These are phyloP conservation scores for Ptilodon capucinus DNA, from an alignment of 2,888 invertebrate genomes.

Conservation along the genomic window DNA sequence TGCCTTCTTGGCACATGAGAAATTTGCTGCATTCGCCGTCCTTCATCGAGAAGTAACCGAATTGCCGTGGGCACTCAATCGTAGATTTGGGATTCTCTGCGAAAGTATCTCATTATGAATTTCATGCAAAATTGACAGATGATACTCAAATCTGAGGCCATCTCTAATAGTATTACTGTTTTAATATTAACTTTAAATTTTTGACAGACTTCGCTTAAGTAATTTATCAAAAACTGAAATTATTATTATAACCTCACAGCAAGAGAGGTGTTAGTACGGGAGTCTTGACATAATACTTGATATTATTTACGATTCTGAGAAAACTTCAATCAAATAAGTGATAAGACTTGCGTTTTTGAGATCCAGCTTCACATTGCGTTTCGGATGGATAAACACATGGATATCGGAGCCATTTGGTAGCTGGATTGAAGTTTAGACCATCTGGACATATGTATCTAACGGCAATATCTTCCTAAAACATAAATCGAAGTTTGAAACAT, in stretches of 20 bases:
- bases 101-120: constrained; percentile 3
- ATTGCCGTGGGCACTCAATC: constrained; percentile 37
- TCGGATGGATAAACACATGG: constrained; percentile 91
- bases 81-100: constrained; percentile 25
- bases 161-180: too few species aligned
- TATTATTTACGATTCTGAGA: background rate
- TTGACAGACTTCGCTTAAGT: too few species aligned
- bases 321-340: too few species aligned
- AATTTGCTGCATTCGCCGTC: constrained; percentile 57
- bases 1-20: constrained; percentile 55
- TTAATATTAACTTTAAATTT: too few species aligned
- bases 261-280: too few species aligned
- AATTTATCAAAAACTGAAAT: too few species aligned
- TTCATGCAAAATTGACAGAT: too few species aligned
- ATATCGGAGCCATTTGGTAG: constrained; percentile 80
- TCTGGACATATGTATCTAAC: constrained; percentile 87
- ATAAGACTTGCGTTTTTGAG: constrained; percentile 49
- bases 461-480: constrained; percentile 77
- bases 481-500: background rate
- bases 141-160: too few species aligned
- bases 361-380: constrained; percentile 85
- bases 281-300: too few species aligned
- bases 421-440: constrained; percentile 87
- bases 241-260: too few species aligned
- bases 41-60: constrained; percentile 47